Evolutionary conservation across 2,888 invertebrate species (phyloP).

Genomic region (Parnassius smintheus): DNA sequence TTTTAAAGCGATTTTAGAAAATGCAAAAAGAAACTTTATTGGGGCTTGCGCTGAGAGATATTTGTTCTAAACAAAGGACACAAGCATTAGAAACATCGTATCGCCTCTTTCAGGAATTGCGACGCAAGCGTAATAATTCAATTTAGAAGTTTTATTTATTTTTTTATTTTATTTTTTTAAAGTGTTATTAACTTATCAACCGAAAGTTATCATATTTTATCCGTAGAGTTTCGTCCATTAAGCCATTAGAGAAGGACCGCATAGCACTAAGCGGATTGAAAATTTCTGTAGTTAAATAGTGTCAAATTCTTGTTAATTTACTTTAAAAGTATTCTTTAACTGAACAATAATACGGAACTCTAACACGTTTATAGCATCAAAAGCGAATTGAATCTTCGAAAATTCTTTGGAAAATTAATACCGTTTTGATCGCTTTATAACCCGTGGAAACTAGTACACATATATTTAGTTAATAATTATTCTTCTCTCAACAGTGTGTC

Average conservation of each 20-base stretch:
- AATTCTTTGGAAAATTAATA: no score
- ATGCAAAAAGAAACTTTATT: slow-evolving; percentile 52
- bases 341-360: no score
- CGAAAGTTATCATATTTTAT: slow-evolving; percentile 34
- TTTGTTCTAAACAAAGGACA: slow-evolving; percentile 60
- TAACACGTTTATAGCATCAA: no score
- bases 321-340: neutral
- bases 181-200: slow-evolving; percentile 45
- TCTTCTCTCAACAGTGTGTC: no score
- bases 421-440: no score
- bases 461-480: no score
- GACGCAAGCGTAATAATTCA: slow-evolving; percentile 57
- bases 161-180: no score
- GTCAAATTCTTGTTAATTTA: neutral
- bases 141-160: slow-evolving; percentile 38
- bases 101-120: slow-evolving; percentile 51
- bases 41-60: slow-evolving; percentile 52
- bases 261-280: slow-evolving; percentile 12
- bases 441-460: no score
- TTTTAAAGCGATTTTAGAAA: slow-evolving; percentile 68
- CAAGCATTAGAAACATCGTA: slow-evolving; percentile 51
- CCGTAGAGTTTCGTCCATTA: slow-evolving; percentile 28
- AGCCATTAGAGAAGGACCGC: slow-evolving; percentile 8
- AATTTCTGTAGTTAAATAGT: slow-evolving; percentile 4
- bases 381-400: no score